Conservation (phyloP, 2,888 invertebrate species). For the Stenodema calcarata region DNA sequence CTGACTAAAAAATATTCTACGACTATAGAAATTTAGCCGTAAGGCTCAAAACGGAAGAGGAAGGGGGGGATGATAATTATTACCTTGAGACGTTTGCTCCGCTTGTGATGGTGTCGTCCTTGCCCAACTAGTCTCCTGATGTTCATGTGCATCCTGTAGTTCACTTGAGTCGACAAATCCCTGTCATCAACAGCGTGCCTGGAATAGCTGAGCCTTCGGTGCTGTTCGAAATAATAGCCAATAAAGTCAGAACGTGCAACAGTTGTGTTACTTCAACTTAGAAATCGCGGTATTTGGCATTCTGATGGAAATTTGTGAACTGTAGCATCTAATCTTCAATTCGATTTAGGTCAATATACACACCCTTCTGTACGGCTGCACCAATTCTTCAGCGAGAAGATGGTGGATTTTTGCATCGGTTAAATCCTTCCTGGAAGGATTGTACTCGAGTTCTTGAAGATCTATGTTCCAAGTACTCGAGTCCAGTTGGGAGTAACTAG, state of each 20-base stretch:
- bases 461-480: conserved; percentile 89
- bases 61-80: conserved; percentile 44
- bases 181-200: conserved; percentile 88
- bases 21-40: too few species aligned
- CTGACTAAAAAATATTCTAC: too few species aligned
- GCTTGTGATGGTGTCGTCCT: conserved; percentile 77
- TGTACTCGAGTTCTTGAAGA: conserved; percentile 91
- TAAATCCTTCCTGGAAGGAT: conserved; percentile 88
- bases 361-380: conserved; percentile 86
- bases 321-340: too few species aligned
- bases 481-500: conserved; percentile 84
- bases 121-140: conserved; percentile 86
- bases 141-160: conserved; percentile 84
- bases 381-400: conserved; percentile 84
- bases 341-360: too few species aligned
- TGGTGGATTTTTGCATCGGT: conserved; percentile 95
- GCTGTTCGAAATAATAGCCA: conserved; percentile 67
- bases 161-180: conserved; percentile 84
- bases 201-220: conserved; percentile 88
- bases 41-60: too few species aligned
- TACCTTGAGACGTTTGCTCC: conserved; percentile 86
- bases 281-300: too few species aligned
- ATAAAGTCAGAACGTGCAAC: too few species aligned
- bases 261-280: too few species aligned
- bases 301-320: too few species aligned